phyloP scores from a whole-genome alignment of 1,140 invertebrate genomes.

The Cotesia glomerata region DNA sequence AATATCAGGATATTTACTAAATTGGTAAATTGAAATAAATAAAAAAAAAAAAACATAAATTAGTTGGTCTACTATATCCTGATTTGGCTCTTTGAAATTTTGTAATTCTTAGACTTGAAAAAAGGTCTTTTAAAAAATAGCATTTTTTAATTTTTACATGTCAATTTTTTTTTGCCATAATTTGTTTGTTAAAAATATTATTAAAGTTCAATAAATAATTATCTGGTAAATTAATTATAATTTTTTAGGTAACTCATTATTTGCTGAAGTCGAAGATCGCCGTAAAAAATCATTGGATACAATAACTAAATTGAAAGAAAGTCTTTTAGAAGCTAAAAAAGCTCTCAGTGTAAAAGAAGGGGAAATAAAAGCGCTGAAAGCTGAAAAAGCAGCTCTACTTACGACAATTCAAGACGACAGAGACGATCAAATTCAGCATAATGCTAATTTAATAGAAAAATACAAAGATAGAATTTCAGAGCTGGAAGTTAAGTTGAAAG shows the following conservation, averaged over 20 bases:
- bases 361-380: slow-evolving; percentile 57
- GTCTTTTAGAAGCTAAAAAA: slow-evolving; percentile 58
- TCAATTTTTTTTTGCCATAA: no score
- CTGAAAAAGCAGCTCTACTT: slow-evolving; percentile 51
- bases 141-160: no score
- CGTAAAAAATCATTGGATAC: slow-evolving; percentile 54
- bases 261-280: slow-evolving; percentile 65
- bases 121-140: no score
- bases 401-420: slow-evolving; percentile 42
- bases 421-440: slow-evolving; percentile 36
- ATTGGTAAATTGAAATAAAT: no score
- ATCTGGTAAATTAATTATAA: not conserved
- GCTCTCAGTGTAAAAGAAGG: slow-evolving; percentile 49
- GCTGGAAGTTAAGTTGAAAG: slow-evolving; percentile 46
- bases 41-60: no score
- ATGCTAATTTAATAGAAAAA: slow-evolving; percentile 40
- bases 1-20: no score
- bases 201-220: no score
- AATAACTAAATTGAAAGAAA: slow-evolving; percentile 54
- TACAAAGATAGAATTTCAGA: slow-evolving; percentile 46
- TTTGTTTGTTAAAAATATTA: no score
- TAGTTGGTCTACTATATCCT: no score
- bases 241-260: slow-evolving; percentile 61
- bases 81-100: no score
- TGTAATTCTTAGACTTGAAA: no score